Evolutionary conservation across 2,888 invertebrate species (phyloP).

Genomic region (Andrena minutula): DNA sequence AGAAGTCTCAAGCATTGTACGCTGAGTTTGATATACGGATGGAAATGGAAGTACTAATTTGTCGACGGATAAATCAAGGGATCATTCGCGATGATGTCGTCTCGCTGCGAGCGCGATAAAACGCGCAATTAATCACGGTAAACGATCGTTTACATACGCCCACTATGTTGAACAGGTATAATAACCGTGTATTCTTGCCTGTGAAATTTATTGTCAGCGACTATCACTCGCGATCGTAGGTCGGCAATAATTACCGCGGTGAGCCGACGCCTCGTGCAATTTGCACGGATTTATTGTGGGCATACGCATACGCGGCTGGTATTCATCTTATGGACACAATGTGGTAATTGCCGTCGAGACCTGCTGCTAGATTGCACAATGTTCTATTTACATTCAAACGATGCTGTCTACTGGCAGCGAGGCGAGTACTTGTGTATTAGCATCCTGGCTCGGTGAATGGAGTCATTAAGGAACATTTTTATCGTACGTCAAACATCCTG

Average conservation of each 20-base stretch:
- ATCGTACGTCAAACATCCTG: background rate
- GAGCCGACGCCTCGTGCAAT: conserved; percentile 55
- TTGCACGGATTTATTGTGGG: conserved; percentile 61
- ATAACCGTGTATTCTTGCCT: conserved; percentile 57
- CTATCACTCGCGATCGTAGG: conserved; percentile 57
- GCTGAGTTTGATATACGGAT: background rate
- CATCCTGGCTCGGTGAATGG: background rate
- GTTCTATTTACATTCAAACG: conserved; percentile 34
- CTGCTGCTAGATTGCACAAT: conserved; percentile 53
- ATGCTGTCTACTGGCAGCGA: conserved; percentile 4
- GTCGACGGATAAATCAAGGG: conserved; percentile 53
- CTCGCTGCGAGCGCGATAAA: conserved; percentile 35
- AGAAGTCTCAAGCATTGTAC: conserved; percentile 3
- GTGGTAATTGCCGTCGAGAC: conserved; percentile 39
- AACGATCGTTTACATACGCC: conserved; percentile 65
- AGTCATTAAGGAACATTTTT: background rate
- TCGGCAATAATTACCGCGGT: conserved; percentile 55
- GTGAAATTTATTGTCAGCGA: conserved; percentile 62
- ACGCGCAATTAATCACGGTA: conserved; percentile 61
- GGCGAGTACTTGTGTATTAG: background rate
- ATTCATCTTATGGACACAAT: conserved; percentile 42
- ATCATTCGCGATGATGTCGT: conserved; percentile 40
- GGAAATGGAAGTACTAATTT: conserved; percentile 47
- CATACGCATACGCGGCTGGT: conserved; percentile 32
- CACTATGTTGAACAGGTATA: conserved; percentile 38